phyloP scores from a whole-genome alignment of 2,888 invertebrate genomes.

The Tipula vernalis region DNA sequence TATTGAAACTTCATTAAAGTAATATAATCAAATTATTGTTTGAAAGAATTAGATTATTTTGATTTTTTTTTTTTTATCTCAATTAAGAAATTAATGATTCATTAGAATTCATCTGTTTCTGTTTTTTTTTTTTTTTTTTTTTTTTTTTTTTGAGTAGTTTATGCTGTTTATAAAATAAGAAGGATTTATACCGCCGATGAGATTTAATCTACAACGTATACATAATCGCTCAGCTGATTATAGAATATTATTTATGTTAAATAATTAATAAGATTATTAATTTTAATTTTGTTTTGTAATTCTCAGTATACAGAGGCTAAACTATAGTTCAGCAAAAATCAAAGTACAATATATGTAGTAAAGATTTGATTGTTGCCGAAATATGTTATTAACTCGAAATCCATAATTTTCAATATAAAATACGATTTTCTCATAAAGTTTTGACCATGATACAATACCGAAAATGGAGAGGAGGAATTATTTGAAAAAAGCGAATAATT shows the following conservation, averaged over 20 bases:
- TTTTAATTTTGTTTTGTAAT: not conserved
- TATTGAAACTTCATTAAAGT: slow-evolving; percentile 4
- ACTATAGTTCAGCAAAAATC: not conserved
- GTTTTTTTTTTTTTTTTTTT: not conserved
- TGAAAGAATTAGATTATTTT: slow-evolving; percentile 4
- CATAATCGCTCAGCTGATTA: not conserved
- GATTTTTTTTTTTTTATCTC: not conserved
- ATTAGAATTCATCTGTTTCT: not conserved
- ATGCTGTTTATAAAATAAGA: not conserved
- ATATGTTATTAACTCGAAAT: too few relatives aligned
- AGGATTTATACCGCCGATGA: not conserved
- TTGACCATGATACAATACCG: too few relatives aligned
- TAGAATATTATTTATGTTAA: not conserved
- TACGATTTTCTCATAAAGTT: too few relatives aligned
- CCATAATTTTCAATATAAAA: too few relatives aligned
- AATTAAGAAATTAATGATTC: not conserved
- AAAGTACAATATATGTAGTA: too few relatives aligned
- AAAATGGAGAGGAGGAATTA: too few relatives aligned
- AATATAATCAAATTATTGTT: slow-evolving; percentile 4
- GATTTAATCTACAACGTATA: not conserved
- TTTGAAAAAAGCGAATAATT: too few relatives aligned
- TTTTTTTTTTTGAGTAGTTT: not conserved
- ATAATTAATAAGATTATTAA: not conserved
- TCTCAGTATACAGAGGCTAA: not conserved
- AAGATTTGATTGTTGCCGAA: too few relatives aligned